phyloP scores from a whole-genome alignment of 2,888 invertebrate genomes.

The Malthinus flaveolus region DNA sequence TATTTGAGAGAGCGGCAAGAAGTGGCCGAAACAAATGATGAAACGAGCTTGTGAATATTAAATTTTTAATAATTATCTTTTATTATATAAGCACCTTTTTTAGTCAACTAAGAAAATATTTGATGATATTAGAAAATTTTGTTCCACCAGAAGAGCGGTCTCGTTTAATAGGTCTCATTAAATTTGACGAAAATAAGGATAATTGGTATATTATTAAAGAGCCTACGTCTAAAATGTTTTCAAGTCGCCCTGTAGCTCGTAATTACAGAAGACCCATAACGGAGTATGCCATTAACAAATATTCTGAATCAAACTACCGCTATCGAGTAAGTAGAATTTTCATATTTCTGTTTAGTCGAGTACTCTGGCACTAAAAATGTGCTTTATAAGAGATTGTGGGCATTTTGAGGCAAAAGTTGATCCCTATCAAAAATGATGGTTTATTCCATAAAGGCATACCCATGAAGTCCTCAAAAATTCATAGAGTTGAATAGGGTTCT shows the following conservation, averaged over 20 bases:
- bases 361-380: too few species aligned
- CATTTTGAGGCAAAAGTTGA: too few species aligned
- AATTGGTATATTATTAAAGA: slow-evolving; percentile 63
- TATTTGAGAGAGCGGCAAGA: slow-evolving; percentile 92
- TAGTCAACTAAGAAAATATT: slow-evolving; percentile 85
- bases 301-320: slow-evolving; percentile 35
- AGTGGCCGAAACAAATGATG: slow-evolving; percentile 87
- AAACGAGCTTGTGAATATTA: slow-evolving; percentile 69
- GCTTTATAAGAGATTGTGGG: too few species aligned
- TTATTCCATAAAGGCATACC: too few species aligned
- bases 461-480: too few species aligned
- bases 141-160: slow-evolving; percentile 82
- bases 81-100: slow-evolving; percentile 27
- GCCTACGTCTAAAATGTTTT: slow-evolving; percentile 10
- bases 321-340: slow-evolving; percentile 45
- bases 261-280: slow-evolving; percentile 51
- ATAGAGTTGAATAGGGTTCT: too few species aligned
- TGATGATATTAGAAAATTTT: slow-evolving; percentile 87
- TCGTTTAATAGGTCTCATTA: slow-evolving; percentile 71
- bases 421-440: too few species aligned
- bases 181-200: slow-evolving; percentile 83
- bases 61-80: neutral
- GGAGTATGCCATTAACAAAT: slow-evolving; percentile 47
- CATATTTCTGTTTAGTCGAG: slow-evolving; percentile 1
- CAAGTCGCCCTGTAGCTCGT: slow-evolving; percentile 49